Conservation (phyloP, 2,888 invertebrate genomes). For the Cryptus armator region DNA sequence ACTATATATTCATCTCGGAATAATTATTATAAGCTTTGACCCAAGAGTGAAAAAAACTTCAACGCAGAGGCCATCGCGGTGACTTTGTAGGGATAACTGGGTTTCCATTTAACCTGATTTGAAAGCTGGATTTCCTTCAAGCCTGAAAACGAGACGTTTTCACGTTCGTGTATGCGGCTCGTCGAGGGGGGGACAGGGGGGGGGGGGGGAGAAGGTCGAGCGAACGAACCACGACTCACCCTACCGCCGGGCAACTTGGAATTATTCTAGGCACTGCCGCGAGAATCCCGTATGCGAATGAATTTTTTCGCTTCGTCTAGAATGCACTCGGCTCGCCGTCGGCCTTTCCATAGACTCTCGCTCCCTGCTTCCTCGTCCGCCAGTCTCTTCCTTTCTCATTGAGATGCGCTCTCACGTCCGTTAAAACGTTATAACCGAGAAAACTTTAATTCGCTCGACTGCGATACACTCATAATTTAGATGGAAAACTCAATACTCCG, state of each 20-base stretch:
- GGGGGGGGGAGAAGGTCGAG: neutral
- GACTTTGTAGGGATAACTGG: slow-evolving; percentile 8
- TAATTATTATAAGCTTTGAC: slow-evolving; percentile 24
- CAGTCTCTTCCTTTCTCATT: slow-evolving; percentile 28
- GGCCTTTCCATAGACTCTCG: slow-evolving; percentile 16
- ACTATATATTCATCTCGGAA: neutral
- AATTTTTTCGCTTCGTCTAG: slow-evolving; percentile 48
- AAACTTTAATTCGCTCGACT: slow-evolving; percentile 33
- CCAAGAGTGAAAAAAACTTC: neutral
- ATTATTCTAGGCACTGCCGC: slow-evolving; percentile 53
- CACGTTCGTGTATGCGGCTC: slow-evolving; percentile 36
- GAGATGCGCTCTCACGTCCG: slow-evolving; percentile 18
- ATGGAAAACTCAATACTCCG: neutral
- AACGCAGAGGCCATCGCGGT: neutral
- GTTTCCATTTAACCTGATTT: slow-evolving; percentile 57
- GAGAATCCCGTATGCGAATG: slow-evolving; percentile 53
- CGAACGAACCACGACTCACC: slow-evolving; percentile 1
- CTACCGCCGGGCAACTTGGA: slow-evolving; percentile 36
- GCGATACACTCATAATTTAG: slow-evolving; percentile 49
- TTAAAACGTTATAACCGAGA: slow-evolving; percentile 33
- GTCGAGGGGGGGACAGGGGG: neutral
- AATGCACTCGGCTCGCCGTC: slow-evolving; percentile 31
- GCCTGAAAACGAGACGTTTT: slow-evolving; percentile 34
- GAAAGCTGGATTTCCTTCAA: slow-evolving; percentile 44
- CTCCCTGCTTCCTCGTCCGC: neutral